A percentile compares a stretch with the other conserved stretches of the same genome.
Conservation (phyloP, 2,888 invertebrate genomes). For the Cheilosia impressa region DNA sequence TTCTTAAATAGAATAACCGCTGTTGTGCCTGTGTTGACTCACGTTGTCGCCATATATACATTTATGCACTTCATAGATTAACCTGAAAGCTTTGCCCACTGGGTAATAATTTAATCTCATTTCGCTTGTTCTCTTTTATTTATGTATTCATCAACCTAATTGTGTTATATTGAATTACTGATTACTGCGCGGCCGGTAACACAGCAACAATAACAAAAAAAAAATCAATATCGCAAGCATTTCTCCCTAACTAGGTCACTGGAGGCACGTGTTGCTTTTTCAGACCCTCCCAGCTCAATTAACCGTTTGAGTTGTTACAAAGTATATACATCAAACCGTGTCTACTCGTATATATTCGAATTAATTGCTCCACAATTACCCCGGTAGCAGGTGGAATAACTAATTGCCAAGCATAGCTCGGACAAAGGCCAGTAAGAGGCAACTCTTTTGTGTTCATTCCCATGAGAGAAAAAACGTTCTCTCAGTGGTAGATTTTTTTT, state of each 20-base stretch:
- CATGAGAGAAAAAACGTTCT: too few relatives aligned
- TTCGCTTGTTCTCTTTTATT: neutral
- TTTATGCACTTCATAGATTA: neutral
- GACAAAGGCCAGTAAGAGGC: too few relatives aligned
- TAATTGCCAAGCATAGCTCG: neutral
- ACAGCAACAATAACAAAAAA: neutral
- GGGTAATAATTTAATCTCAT: constrained; percentile 1
- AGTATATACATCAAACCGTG: too few relatives aligned
- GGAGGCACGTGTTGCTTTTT: constrained; percentile 24
- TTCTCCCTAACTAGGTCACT: constrained; percentile 24
- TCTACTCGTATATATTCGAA: neutral
- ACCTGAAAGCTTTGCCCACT: constrained; percentile 14
- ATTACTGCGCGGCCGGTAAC: neutral
- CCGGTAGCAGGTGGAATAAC: neutral
- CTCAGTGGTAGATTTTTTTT: too few relatives aligned
- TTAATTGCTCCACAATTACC: constrained; percentile 1
- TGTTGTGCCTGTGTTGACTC: neutral
- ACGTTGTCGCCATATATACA: too few relatives aligned
- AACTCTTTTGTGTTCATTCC: too few relatives aligned
- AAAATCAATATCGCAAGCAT: constrained; percentile 1
- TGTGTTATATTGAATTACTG: constrained; percentile 13
- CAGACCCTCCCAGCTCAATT: neutral
- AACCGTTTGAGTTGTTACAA: neutral
- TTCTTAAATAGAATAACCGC: too few relatives aligned
- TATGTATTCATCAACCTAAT: neutral